Evolutionary conservation across 2,888 invertebrate species (phyloP), one percentile per base, ranked within the genome.

Genomic region (Salpingus planirostris): DNA sequence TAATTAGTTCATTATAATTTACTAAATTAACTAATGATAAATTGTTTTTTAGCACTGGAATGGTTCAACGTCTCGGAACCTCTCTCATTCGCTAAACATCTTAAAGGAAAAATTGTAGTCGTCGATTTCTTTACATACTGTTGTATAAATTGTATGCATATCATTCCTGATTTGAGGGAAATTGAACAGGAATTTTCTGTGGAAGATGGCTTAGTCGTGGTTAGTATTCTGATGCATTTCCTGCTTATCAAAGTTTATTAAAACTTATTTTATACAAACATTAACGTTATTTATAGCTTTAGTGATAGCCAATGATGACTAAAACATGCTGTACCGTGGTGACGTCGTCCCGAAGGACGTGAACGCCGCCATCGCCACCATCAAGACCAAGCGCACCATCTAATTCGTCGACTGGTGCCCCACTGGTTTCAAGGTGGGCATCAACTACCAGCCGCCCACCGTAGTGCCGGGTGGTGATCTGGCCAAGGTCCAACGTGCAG

Each of bases 91-190:
- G 47, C 60, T 1, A 66, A 70, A 21, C 70, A 79, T 46, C 62
- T 87, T 3, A 65, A 67, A 36, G 81, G 80, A 4, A 82, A 81
- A 60, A 53, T 95, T 11, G 78, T 88, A 2, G 67, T 95, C 7
- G 61, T 95, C 35, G 95, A 95, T 61, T 95, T 95, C 59, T 95
- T 93, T 67, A 93, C 95, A 0, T 95, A 95, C 55, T 96, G 95
- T 58, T 95, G 95, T 59, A 91, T 96, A 36, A 95, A 96, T 64
- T 95, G 95, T 60, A 83, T 92, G 72, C 95, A 96, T 60, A 80
- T 93, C 33, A 64, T 93, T 33, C 90, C 92, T 1, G 86, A 90
- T 50, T 66, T 95, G 32, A 78, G 80, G 38, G 73, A 74, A 28
- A 61, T 93, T 27, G 92, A 93, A 61, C 70, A 77, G 33, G 59